These are phyloP conservation scores for Idaea dimidiata DNA, from an alignment of 2,888 invertebrate species.

Conservation along the genomic window DNA sequence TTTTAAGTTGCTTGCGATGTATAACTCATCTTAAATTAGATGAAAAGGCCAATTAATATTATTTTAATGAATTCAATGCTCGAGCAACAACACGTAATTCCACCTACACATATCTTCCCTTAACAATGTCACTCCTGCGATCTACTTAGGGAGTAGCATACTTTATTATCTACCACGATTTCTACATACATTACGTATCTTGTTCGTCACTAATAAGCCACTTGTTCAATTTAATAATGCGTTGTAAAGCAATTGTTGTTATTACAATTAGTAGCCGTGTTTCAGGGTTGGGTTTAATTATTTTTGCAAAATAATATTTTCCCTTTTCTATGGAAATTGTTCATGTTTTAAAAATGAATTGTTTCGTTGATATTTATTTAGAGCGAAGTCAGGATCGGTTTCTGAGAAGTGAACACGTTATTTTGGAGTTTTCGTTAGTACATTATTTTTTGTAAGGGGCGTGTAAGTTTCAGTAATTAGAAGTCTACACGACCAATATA, in stretches of 20 bases:
- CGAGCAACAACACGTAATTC: background rate
- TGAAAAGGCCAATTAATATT: background rate
- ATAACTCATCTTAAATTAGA: too few relatives aligned
- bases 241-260: constrained; percentile 38
- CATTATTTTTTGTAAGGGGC: too few relatives aligned
- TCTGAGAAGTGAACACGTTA: background rate
- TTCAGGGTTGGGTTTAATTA: constrained; percentile 11
- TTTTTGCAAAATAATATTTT: background rate
- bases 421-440: too few relatives aligned
- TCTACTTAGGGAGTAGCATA: background rate
- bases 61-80: background rate
- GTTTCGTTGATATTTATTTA: background rate
- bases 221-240: constrained; percentile 56
- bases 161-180: constrained; percentile 28
- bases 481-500: too few relatives aligned
- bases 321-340: background rate
- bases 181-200: constrained; percentile 27
- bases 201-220: constrained; percentile 67
- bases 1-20: too few relatives aligned
- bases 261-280: background rate
- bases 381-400: background rate
- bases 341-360: background rate
- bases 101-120: background rate
- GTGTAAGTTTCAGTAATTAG: too few relatives aligned
- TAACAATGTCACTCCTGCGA: background rate